Percentiles rank a stretch among this genome's conserved stretches.
Evolutionary conservation across 2,888 invertebrate species (phyloP).

Genomic region (Eupelmus urozonus): DNA sequence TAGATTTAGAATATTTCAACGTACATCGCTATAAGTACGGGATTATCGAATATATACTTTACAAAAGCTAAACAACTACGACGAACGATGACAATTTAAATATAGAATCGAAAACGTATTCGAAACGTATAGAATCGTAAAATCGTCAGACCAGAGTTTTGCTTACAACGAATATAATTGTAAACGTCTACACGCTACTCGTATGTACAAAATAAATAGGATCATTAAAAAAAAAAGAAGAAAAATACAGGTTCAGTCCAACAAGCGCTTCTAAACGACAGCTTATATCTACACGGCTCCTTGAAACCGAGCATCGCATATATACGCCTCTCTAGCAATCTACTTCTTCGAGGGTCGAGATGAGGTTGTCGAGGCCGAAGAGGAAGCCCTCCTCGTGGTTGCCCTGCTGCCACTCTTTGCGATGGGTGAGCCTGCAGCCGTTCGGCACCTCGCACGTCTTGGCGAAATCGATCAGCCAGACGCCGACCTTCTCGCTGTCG

Average conservation of each 20-base stretch:
- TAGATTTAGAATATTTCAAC: conserved; percentile 44
- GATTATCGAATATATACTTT: conserved; percentile 37
- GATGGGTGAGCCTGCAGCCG: conserved; percentile 86
- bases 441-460: conserved; percentile 90
- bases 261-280: too few species aligned
- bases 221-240: too few species aligned
- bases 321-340: conserved; percentile 28
- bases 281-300: too few species aligned
- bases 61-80: conserved; percentile 25
- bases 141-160: conserved; percentile 54
- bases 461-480: conserved; percentile 98
- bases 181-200: not conserved
- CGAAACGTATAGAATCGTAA: conserved; percentile 19
- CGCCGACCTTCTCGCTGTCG: conserved; percentile 91
- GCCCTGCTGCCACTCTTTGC: conserved; percentile 91
- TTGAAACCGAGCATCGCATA: conserved; percentile 4
- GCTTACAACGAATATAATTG: conserved; percentile 8
- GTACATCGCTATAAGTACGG: conserved; percentile 50
- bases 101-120: conserved; percentile 32
- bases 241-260: too few species aligned
- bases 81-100: conserved; percentile 14
- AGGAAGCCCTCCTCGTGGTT: conserved; percentile 98
- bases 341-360: conserved; percentile 82
- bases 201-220: conserved; percentile 54
- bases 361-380: conserved; percentile 93